Base-by-base conservation (phyloP, 2,113 vertebrate species). In the Silurus meridionalis region DNA sequence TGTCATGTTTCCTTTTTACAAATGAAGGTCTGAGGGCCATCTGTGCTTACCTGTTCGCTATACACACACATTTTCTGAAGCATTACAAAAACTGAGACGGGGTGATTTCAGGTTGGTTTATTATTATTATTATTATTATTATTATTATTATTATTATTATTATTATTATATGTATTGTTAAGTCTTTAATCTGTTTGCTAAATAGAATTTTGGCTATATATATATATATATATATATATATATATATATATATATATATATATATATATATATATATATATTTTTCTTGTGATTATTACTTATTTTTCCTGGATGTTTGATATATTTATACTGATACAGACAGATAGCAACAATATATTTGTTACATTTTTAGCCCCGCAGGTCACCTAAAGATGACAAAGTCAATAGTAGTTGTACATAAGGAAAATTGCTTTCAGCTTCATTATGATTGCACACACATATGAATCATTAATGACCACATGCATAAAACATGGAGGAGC, bases 51-150 rank as follows among this genome's bases (percentile, higher is more conserved):
- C 98, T 82, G 96, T 99, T 85, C 95, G 92, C 78, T 99, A 99
- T 7, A 99, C 97, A 0, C 93, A 90, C 48, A 94, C 96, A n/a
- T 99, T 99, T 92, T 96, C 97, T 80, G 97, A 99, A 91, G 98
- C 97, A 2, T 92, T 99, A 75, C 92, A 93, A 90, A 99, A 97
- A 92, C 96, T 99, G 86, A 95, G 92, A 87, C 94, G 95, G 90
- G 98, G 98, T 91, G 96, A 99, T 92, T 99, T 99, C 97, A 99
- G 98, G 98, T 99, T 95, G 81, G 97, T 95, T 21, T n/a, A n/a
- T 14, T 6, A 21, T 37, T 2, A 2, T 37, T 37, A 37, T 37
- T 37, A 37, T 37, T 37, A 37, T 37, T 37, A 37, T 37, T 37
- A 37, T 37, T 37, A 37, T 37, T 37, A 37, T 37, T n/a, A 61